Percentiles rank a stretch among this genome's conserved stretches.
These are phyloP conservation scores for Eumerus sabulonum DNA, from an alignment of 2,888 invertebrate species.

Conservation along the genomic window DNA sequence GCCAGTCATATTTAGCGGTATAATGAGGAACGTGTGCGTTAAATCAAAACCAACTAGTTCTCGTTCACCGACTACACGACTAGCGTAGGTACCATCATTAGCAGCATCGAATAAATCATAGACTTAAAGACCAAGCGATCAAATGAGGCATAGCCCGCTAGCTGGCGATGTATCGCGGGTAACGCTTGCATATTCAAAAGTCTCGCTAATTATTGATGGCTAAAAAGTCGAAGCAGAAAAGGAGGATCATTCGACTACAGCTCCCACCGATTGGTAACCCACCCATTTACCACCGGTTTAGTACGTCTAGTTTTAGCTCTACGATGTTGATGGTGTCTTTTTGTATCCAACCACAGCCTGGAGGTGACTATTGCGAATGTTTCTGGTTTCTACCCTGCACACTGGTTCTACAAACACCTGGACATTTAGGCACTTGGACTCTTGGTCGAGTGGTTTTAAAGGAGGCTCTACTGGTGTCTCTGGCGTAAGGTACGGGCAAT, in stretches of 20 bases:
- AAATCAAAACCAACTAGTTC: background rate
- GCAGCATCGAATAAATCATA: conserved; percentile 6
- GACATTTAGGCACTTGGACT: conserved; percentile 29
- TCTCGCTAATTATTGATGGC: too few relatives aligned
- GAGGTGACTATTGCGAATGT: conserved; percentile 66
- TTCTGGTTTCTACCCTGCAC: conserved; percentile 59
- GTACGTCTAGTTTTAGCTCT: too few relatives aligned
- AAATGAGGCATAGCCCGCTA: background rate
- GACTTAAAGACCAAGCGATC: conserved; percentile 8
- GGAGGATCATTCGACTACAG: too few relatives aligned
- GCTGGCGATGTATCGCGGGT: too few relatives aligned
- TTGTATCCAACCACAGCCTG: conserved; percentile 25
- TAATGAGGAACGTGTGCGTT: background rate
- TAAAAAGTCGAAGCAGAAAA: too few relatives aligned
- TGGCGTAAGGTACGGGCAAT: conserved; percentile 37
- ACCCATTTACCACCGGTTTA: too few relatives aligned
- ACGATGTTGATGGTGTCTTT: too few relatives aligned
- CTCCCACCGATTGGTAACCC: too few relatives aligned
- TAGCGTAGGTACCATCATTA: too few relatives aligned
- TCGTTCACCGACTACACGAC: too few relatives aligned
- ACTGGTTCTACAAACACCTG: conserved; percentile 62
- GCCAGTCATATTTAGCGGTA: background rate
- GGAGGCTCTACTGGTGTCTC: background rate
- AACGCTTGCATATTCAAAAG: too few relatives aligned
- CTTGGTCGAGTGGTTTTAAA: too few relatives aligned